Base-by-base conservation (phyloP, 2,888 invertebrate species). In the Lydus trimaculatus region DNA sequence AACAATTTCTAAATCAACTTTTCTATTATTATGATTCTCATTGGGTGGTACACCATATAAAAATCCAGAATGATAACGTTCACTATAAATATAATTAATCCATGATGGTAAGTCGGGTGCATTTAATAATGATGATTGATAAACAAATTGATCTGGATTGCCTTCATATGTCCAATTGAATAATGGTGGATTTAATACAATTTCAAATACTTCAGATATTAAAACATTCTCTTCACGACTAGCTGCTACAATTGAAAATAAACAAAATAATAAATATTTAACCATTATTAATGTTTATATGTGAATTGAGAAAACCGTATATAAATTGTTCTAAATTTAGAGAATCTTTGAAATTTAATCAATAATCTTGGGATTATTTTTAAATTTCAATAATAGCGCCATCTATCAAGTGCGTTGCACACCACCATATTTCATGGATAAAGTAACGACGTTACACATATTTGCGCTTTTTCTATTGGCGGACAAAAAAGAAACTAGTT, bases 101-200 rank as follows among this genome's bases (percentile, higher is more conserved):
- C 96, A 96, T 4, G 90, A 87, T 0, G 96, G 96, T 56, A 96
- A 86, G 84, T 96, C 96, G 0, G 96, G 96, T 73, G 92, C 91
- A 73, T 92, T 90, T 63, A 90, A 83, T 67, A 96, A 82, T 0
- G 94, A 91, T 0, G 94, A 91, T 73, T 93, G 91, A 84, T 94
- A 95, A 1, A 90, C 88, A 79, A 90, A 92, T 73, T 91, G 90
- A 77, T 90, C 72, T 66, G 75, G 69, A 72, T 84, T 85, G 90
- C 91, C 91, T 87, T 91, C 89, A 77, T 89, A 89, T 11, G 91
- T 93, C 94, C 94, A 94, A 82, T 94, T 93, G 82, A 95, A 95
- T 81, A 93, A 87, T 75, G 90, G 88, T 0, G 94, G 94, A 73
- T 91, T 91, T 79, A 95, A 90, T 75, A 91, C 90, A 81, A 94